Base-by-base conservation (phyloP, 2,888 invertebrate genomes). In the Nemoura dubitans region DNA sequence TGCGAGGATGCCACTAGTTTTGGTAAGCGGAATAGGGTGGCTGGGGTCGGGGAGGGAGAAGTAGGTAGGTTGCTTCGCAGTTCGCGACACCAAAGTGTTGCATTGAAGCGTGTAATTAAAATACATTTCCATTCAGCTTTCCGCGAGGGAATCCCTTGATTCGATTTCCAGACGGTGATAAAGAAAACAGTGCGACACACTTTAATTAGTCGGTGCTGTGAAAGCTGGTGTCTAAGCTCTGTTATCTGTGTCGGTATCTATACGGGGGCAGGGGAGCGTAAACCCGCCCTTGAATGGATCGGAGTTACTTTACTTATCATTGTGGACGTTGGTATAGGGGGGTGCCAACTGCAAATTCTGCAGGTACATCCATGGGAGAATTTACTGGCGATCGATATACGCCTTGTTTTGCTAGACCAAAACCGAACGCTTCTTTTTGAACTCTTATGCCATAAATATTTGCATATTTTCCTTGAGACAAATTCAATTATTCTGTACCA, bases 61-160 rank as follows among this genome's bases (percentile, higher is more conserved):
- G 16, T 3, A 10, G 3, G 59, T 10, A 14, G 59, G 59, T 59
- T 59, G 59, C 59, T 59, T 59, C 59, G 36, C 36, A 36, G 36
- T 36, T 36, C 36, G 36, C 36, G 36, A 10, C 36, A 36, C 36
- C 36, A 28, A 10, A 81, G 81, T 28, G n/a, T 81, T n/a, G 81
- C 81, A 81, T 30, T 29, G 81, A 81, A 30, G 5, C 81, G 81
- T 81, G 30, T 81, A 81, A 81, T 81, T 81, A 81, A 81, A 81
- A 81, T 81, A 81, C n/a, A 81, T 81, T 81, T 29, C 30, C n/a
- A 21, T 30, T 28, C 30, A 30, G 81, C n/a, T 30, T 81, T 81
- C 21, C 59, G 59, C 59, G 59, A 59, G 59, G 59, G 59, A 59
- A 59, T 16, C 59, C 59, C 59, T 59, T 59, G 59, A 59, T 59